A percentile compares a stretch with the other conserved stretches of the same genome.
These are phyloP conservation scores for Lumbricus terrestris DNA, from an alignment of 2,888 invertebrate genomes.

Conservation along the genomic window DNA sequence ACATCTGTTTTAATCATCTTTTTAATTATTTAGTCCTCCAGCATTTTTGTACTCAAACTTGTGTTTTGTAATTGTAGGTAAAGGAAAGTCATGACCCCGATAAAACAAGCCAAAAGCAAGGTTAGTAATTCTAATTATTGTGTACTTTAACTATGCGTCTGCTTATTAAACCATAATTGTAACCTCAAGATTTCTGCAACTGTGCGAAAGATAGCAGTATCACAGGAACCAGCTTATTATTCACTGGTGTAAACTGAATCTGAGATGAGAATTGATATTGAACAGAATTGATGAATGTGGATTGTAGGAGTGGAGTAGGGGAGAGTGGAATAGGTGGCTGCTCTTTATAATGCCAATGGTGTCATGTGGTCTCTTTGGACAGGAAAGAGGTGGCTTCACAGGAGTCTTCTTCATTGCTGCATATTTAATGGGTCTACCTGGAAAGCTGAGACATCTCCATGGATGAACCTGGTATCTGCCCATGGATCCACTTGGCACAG, in stretches of 20 bases:
- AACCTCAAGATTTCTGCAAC: too few species aligned
- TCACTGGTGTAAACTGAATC: background rate
- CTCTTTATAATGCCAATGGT: background rate
- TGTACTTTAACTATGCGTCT: background rate
- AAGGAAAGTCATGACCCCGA: background rate
- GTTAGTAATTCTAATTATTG: background rate
- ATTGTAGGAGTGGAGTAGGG: background rate
- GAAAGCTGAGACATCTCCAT: background rate
- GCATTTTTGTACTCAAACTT: background rate
- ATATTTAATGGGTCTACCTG: slow-evolving; percentile 3
- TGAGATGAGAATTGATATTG: background rate
- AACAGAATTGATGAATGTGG: background rate
- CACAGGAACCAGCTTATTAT: too few species aligned
- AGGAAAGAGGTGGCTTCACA: background rate
- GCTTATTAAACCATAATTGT: background rate
- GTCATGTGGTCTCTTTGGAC: background rate
- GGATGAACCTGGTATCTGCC: slow-evolving; percentile 3
- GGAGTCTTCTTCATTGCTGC: background rate
- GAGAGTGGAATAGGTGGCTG: background rate
- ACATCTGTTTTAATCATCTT: background rate
- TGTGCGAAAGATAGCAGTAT: too few species aligned
- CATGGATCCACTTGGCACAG: background rate
- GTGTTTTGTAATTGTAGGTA: background rate
- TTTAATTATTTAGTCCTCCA: background rate
- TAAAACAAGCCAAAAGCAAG: background rate